Conservation (phyloP, 2,797 vertebrate genomes). For the Pantherophis alleghaniensis region DNA sequence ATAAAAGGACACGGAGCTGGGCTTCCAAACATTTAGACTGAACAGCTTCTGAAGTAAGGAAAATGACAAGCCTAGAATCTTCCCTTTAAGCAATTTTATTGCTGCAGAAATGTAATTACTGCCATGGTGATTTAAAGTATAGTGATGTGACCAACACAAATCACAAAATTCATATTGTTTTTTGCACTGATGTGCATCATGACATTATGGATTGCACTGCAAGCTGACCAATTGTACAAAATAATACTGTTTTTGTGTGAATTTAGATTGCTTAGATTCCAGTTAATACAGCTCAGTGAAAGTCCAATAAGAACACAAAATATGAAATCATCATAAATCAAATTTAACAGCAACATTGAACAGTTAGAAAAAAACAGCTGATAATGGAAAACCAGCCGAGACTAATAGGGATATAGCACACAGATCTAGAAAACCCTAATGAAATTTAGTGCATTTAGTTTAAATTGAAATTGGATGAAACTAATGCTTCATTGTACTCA, state of each 20-base stretch:
- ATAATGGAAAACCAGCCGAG: background rate
- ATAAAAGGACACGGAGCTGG: background rate
- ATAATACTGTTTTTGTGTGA: background rate
- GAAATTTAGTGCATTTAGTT: background rate
- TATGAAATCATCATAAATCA: background rate
- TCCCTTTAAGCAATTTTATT: background rate
- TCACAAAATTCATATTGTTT: background rate
- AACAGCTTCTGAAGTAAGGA: background rate
- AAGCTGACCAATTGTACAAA: background rate
- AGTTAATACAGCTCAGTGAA: background rate
- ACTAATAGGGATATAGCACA: background rate
- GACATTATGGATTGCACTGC: background rate
- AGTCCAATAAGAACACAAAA: background rate
- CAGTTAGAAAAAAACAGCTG: background rate
- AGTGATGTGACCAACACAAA: background rate
- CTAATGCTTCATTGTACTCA: background rate
- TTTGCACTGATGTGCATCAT: background rate
- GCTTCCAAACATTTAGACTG: background rate
- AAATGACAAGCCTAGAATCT: background rate
- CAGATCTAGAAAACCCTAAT: background rate
- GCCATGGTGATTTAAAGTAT: background rate
- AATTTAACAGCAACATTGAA: background rate
- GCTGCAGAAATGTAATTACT: background rate
- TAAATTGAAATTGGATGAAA: background rate
- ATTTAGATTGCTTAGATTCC: background rate